These are phyloP conservation scores for Typhlichthys subterraneus DNA, from an alignment of 2,797 vertebrate genomes.

Conservation along the genomic window DNA sequence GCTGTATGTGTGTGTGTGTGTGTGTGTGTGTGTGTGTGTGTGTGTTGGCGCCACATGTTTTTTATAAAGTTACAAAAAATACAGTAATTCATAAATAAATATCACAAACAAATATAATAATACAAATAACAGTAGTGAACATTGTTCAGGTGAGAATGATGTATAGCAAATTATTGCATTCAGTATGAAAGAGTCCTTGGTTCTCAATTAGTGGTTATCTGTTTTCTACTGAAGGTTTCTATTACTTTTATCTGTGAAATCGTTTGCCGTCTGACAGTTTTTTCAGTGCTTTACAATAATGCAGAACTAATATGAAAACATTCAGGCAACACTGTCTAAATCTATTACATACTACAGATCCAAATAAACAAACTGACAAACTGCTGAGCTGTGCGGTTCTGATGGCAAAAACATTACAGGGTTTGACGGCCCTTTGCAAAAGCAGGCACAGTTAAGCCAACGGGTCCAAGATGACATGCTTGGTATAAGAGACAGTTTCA, in stretches of 20 bases:
- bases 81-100: too few species aligned
- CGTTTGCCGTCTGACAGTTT: constrained; percentile 10
- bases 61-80: too few species aligned
- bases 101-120: too few species aligned
- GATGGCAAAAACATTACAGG: constrained; percentile 20
- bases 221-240: too few species aligned
- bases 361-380: constrained; percentile 3
- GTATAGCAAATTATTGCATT: too few species aligned
- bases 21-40: too few species aligned
- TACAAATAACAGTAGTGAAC: too few species aligned
- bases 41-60: too few species aligned
- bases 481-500: constrained; percentile 37
- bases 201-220: too few species aligned
- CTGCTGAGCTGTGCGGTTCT: constrained; percentile 5
- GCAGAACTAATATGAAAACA: not conserved
- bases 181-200: too few species aligned
- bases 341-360: constrained; percentile 3
- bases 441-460: constrained; percentile 14
- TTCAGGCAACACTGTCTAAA: not conserved
- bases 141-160: too few species aligned
- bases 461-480: constrained; percentile 34
- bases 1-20: too few species aligned
- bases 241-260: constrained; percentile 2
- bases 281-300: constrained; percentile 2
- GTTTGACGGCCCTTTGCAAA: constrained; percentile 6